Conservation (phyloP, 2,888 invertebrate genomes). For the Apocheima hispidaria region DNA sequence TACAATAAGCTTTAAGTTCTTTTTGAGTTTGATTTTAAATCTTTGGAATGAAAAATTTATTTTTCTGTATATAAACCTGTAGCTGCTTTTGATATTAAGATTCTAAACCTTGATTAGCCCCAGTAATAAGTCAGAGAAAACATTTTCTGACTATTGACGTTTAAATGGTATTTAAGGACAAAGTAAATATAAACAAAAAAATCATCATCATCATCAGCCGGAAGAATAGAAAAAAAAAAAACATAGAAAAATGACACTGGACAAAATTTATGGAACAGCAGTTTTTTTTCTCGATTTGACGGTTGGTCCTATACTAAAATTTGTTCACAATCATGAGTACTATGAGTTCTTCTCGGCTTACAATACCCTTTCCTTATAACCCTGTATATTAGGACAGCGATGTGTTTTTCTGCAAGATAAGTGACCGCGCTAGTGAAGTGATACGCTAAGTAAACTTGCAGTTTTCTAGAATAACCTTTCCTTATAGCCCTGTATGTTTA, state of each 20-base stretch:
- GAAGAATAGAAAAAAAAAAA: too few relatives aligned
- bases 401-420: too few relatives aligned
- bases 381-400: too few relatives aligned
- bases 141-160: neutral
- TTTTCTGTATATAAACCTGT: slow-evolving; percentile 2
- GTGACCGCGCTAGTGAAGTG: too few relatives aligned
- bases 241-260: neutral
- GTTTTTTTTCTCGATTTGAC: too few relatives aligned
- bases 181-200: neutral
- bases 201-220: too few relatives aligned
- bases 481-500: neutral
- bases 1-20: slow-evolving; percentile 57
- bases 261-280: too few relatives aligned
- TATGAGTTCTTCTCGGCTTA: too few relatives aligned
- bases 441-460: too few relatives aligned
- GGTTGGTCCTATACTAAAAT: too few relatives aligned
- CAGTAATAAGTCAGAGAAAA: slow-evolving; percentile 2
- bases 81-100: neutral
- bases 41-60: slow-evolving; percentile 22
- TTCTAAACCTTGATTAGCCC: slow-evolving; percentile 6
- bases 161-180: neutral
- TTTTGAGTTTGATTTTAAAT: slow-evolving; percentile 38
- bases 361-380: too few relatives aligned
- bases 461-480: neutral
- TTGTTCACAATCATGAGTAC: too few relatives aligned